These are phyloP conservation scores for Ornithoptera alexandrae DNA, from an alignment of 2,888 invertebrate species.

Conservation along the genomic window DNA sequence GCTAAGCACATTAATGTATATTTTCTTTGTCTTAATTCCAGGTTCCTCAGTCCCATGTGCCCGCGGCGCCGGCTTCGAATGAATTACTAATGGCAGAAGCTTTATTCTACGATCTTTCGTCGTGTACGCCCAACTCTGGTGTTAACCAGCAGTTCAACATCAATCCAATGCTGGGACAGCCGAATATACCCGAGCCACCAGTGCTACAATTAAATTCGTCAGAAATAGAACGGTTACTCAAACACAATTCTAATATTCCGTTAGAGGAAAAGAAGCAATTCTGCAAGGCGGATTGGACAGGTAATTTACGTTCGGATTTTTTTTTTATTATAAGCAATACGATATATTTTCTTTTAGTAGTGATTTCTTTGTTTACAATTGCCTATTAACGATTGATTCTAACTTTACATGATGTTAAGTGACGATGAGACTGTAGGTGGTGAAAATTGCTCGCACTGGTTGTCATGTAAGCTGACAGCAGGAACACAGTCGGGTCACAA, in stretches of 20 bases:
- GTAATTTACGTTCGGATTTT: constrained; percentile 29
- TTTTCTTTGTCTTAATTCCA: constrained; percentile 10
- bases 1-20: too few relatives aligned
- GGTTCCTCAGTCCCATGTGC: constrained; percentile 34
- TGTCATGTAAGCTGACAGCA: too few relatives aligned
- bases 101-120: constrained; percentile 35
- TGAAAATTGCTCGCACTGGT: too few relatives aligned
- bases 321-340: background rate
- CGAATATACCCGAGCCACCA: constrained; percentile 43
- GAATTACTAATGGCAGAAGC: constrained; percentile 43
- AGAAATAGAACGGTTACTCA: constrained; percentile 52
- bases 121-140: background rate
- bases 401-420: too few relatives aligned
- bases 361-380: background rate
- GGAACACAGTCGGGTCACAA: too few relatives aligned
- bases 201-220: constrained; percentile 53
- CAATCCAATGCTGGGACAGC: constrained; percentile 41
- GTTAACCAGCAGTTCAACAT: constrained; percentile 12
- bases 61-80: constrained; percentile 23
- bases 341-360: background rate
- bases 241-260: constrained; percentile 39
- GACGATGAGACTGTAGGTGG: too few relatives aligned
- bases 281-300: constrained; percentile 37
- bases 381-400: background rate
- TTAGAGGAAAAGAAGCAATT: constrained; percentile 42